Conservation (phyloP, 37 sponge, comb jelly and placozoan genomes). For the Dysidea cf. avara region DNA sequence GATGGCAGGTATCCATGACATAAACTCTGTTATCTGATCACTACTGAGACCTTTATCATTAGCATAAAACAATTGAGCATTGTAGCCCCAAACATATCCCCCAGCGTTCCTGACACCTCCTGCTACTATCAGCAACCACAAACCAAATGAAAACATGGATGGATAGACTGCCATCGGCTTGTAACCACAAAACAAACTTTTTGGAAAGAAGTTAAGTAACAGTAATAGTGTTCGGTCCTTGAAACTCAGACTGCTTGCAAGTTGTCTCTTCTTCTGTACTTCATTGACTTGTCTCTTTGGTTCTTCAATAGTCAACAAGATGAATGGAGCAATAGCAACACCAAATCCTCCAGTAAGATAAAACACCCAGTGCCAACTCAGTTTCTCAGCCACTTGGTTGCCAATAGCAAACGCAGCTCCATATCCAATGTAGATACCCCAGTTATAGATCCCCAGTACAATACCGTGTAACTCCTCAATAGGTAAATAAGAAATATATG, state of each 20-base stretch:
- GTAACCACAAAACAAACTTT: too few relatives aligned
- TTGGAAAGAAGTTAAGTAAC: too few relatives aligned
- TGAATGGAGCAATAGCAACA: conserved; percentile 42
- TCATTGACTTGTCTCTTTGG: conserved; percentile 29
- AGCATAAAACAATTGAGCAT: conserved; percentile 74
- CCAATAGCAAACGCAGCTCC: conserved; percentile 76
- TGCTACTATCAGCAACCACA: conserved; percentile 71
- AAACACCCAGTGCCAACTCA: conserved; percentile 88
- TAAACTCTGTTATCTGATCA: conserved; percentile 33
- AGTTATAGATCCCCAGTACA: conserved; percentile 76
- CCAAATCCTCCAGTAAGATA: too few relatives aligned
- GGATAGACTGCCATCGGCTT: too few relatives aligned
- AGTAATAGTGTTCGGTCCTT: too few relatives aligned
- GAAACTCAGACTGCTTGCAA: too few relatives aligned
- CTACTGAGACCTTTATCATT: too few relatives aligned
- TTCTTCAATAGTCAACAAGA: conserved; percentile 64
- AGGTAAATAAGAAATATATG: too few relatives aligned
- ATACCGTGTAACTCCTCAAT: conserved; percentile 63
- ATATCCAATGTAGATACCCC: conserved; percentile 84
- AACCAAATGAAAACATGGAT: conserved; percentile 49
- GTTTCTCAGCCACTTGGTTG: conserved; percentile 34
- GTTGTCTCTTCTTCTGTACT: too few relatives aligned
- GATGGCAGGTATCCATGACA: conserved; percentile 79
- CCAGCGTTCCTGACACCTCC: conserved; percentile 82
- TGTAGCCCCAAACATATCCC: conserved; percentile 87